These are phyloP conservation scores for Fragariocoptes setiger DNA, from an alignment of 1,140 invertebrate species.

Conservation along the genomic window DNA sequence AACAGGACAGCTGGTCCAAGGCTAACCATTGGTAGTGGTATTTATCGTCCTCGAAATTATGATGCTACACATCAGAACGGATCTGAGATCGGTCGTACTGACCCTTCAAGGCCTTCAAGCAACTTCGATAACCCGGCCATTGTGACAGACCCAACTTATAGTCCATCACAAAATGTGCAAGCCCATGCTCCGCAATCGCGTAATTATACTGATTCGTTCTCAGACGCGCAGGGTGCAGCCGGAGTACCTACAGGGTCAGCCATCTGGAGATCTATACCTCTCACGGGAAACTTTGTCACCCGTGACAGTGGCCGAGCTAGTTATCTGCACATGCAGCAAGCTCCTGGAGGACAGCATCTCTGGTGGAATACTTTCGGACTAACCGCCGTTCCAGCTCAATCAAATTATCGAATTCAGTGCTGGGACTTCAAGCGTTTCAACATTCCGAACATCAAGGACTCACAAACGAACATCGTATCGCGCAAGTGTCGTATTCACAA, in stretches of 20 bases:
- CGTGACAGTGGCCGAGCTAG: neutral
- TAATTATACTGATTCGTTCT: neutral
- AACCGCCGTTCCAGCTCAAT: neutral
- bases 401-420: conserved; percentile 4
- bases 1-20: too few species aligned
- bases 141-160: neutral
- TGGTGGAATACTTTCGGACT: neutral
- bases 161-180: neutral
- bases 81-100: too few species aligned
- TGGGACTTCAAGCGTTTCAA: neutral
- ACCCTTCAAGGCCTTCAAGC: too few species aligned
- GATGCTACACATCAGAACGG: too few species aligned
- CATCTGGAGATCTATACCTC: neutral
- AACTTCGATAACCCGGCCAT: too few species aligned
- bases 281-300: neutral
- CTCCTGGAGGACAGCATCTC: neutral
- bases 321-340: neutral
- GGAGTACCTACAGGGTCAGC: neutral
- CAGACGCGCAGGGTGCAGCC: neutral
- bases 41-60: too few species aligned
- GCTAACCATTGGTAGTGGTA: too few species aligned
- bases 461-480: conserved; percentile 37
- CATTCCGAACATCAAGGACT: conserved; percentile 11
- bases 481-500: conserved; percentile 50
- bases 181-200: neutral